Evolutionary conservation across 2,888 invertebrate genomes (phyloP), one percentile per base, ranked within the genome.

Genomic region (Lutraria lutraria): DNA sequence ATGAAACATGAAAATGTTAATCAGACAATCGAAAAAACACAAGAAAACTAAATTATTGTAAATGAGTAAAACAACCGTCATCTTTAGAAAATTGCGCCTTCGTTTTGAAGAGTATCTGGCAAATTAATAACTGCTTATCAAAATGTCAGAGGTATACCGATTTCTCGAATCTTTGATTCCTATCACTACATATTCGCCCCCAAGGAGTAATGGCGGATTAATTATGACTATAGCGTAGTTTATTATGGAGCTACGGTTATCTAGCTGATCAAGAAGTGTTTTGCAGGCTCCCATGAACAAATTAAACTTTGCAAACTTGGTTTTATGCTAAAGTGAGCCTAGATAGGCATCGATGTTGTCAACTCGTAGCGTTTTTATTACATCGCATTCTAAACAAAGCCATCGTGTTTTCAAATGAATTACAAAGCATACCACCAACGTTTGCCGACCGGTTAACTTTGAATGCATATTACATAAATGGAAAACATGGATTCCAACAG

Each of bases 241-340:
- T 83, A 88, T 88, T 81, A 54, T 84, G 80, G 52, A 31, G 80
- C 56, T 80, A 83, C 87, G 76, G 79, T 68, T 84, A 88, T 84
- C 88, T 60, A 31, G 31, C 31, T 29, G 81, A 76, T 85, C 83
- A 43, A 80, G 31, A 80, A 79, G 54, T 25, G 43, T 81, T 88
- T 83, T 84, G 84, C 88, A 88, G 84, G 56, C 83, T 88, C 88
- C 88, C 88, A 88, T 88, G 88, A 88, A 88, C 88, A 81, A 81
- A 81, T 81, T 86, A 81, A 72, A 86, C 81, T 31, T 25, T 63
- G 54, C 81, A 63, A 79, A 81, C 72, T 68, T 16, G 86, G 81
- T 68, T 81, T 81, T 86, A 81, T 68, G 86, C 86, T 72, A n/a
- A 43, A 13, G 12, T 31, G 21, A 21, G 63, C 10, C 53, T 2